Base-by-base conservation (phyloP, 2,113 vertebrate genomes). In the Phaethon lepturus region DNA sequence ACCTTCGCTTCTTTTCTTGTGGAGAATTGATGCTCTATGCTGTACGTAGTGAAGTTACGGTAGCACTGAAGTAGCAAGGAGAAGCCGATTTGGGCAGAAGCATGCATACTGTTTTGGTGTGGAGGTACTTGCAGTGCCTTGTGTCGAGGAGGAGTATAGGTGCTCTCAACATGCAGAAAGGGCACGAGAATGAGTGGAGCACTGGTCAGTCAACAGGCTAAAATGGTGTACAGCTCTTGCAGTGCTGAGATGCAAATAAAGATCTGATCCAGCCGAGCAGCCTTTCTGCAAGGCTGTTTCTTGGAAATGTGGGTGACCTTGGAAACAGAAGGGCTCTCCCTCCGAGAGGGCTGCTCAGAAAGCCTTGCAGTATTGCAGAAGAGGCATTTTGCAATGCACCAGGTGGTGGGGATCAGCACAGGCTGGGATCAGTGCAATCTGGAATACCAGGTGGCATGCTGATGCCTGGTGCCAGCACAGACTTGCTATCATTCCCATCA, bases 371-470 rank as follows among this genome's bases (percentile, higher is more conserved):
- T 91, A 52, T 18, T 96, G 89, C 83, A 92, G 88, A 83, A 95
- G 76, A 95, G 79, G 79, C 88, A 77, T 90, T 95, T 63, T 94
- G 86, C 59, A 77, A 77, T 90, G 72, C 55, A 91, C 86, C 95
- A 92, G 94, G 94, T 94, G 96, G 96, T 96, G 83, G 72, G 85
- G 76, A 96, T 91, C 79, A 86, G 93, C 91, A 58, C 86, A 77
- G 94, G 75, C 95, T 94, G 86, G 86, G n/a, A 90, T 96, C 88
- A 50, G 72, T 86, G 88, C 96, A 97, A 96, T 97, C 96, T 97
- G 96, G 95, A 96, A 69, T 96, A 94, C 86, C 96, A 97, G 95
- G 95, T 97, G 96, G 96, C 86, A 86, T 33, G 76, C 59, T 17
- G 68, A 86, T 91, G 83, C 55, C 75, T 88, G 59, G 76, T 96